Evolutionary conservation across 2,113 vertebrate genomes (phyloP).

Genomic region (Myotis davidii): DNA sequence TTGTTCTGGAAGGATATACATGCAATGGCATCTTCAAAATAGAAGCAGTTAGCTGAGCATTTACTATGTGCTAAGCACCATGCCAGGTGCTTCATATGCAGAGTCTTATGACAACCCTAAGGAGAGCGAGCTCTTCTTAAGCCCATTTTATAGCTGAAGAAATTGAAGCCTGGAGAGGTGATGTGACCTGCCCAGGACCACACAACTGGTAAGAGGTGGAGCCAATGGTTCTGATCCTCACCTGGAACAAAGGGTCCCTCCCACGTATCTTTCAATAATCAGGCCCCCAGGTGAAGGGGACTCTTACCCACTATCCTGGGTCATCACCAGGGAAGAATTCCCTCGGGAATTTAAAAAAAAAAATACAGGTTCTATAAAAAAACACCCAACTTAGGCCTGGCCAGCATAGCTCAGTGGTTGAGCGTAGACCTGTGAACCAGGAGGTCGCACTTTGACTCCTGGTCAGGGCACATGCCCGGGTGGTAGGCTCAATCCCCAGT

Average conservation of each 20-base stretch:
- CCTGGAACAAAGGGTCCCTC: neutral
- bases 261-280: neutral
- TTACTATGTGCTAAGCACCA: neutral
- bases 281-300: too few species aligned
- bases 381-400: neutral
- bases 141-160: slow-evolving; percentile 3
- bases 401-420: too few species aligned
- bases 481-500: too few species aligned
- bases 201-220: neutral
- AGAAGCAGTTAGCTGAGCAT: neutral
- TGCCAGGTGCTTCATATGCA: neutral
- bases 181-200: neutral
- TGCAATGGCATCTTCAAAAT: neutral
- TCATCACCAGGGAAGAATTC: neutral
- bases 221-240: neutral
- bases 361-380: neutral
- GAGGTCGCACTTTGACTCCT: too few species aligned
- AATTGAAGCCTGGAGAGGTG: neutral
- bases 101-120: neutral
- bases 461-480: too few species aligned
- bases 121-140: neutral
- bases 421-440: too few species aligned
- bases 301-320: neutral
- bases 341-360: neutral
- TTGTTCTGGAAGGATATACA: neutral